These are phyloP conservation scores for Labrus mixtus DNA, from an alignment of 2,113 vertebrate species.

Conservation along the genomic window DNA sequence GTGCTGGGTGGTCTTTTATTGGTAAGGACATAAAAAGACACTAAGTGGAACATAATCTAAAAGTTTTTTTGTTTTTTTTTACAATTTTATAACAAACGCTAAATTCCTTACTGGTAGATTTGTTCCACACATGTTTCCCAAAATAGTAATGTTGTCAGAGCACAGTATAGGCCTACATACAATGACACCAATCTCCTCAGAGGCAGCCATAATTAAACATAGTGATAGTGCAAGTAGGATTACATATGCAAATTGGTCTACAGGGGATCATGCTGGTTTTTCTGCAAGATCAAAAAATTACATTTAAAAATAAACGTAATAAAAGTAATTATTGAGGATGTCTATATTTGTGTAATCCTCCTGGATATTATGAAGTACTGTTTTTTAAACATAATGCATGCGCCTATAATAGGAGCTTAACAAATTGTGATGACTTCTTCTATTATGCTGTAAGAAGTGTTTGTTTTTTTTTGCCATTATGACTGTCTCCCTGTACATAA, in stretches of 20 bases:
- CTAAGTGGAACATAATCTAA: neutral
- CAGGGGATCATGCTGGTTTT: neutral
- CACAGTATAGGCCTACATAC: neutral
- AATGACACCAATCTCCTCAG: slow-evolving; percentile 22
- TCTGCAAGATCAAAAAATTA: neutral
- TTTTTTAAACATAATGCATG: neutral
- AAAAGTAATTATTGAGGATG: neutral
- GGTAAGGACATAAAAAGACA: slow-evolving; percentile 8
- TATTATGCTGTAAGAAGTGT: neutral
- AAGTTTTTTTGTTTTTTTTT: neutral
- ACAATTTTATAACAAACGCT: neutral
- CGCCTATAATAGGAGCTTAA: neutral
- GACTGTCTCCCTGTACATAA: neutral
- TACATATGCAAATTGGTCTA: neutral
- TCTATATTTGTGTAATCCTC: neutral
- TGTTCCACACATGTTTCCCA: neutral
- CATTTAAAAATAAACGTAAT: neutral
- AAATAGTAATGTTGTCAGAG: neutral
- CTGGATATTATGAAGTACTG: neutral
- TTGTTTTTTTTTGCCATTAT: neutral
- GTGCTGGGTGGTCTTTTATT: slow-evolving; percentile 16
- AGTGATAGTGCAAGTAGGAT: neutral
- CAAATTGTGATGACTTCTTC: neutral
- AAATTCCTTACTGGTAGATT: neutral
- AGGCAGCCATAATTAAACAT: neutral